These are phyloP conservation scores for Halichoeres trimaculatus DNA, from an alignment of 2,113 vertebrate species.

Conservation along the genomic window DNA sequence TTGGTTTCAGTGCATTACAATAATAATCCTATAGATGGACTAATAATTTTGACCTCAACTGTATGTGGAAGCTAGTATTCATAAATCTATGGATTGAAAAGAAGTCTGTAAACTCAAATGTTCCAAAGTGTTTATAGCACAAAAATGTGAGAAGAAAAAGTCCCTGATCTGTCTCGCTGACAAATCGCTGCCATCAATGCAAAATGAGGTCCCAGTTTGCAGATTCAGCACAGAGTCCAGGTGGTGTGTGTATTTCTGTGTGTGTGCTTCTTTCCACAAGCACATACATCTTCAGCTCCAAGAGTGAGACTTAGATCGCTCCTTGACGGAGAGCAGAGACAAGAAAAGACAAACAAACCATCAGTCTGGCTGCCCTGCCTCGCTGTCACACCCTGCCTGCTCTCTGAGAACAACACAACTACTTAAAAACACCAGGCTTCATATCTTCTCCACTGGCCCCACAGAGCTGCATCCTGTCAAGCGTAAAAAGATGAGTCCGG, in stretches of 20 bases:
- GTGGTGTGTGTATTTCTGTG: constrained; percentile 36
- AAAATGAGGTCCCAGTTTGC: constrained; percentile 19
- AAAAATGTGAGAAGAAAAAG: neutral
- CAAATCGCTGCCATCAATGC: constrained; percentile 25
- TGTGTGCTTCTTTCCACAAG: constrained; percentile 10
- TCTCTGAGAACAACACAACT: constrained; percentile 40
- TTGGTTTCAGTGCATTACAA: too few species aligned
- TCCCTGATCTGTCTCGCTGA: constrained; percentile 35
- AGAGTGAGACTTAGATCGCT: constrained; percentile 34
- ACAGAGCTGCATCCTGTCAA: constrained; percentile 27
- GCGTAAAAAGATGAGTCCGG: constrained; percentile 27
- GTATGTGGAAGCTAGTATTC: too few species aligned
- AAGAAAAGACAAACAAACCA: constrained; percentile 56
- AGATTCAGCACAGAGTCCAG: constrained; percentile 53
- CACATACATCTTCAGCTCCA: constrained; percentile 38
- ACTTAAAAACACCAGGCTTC: constrained; percentile 45
- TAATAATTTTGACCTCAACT: too few species aligned
- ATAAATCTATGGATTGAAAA: too few species aligned
- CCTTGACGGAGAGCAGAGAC: constrained; percentile 53
- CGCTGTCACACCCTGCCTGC: constrained; percentile 47
- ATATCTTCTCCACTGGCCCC: constrained; percentile 39
- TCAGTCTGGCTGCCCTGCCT: constrained; percentile 50
- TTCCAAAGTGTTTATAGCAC: neutral
- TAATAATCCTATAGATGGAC: too few species aligned
- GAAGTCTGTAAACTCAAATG: too few species aligned